Percentiles rank a stretch among this genome's conserved stretches.
phyloP scores from a whole-genome alignment of 1,140 invertebrate genomes.

The Trinorchestia longiramus region DNA sequence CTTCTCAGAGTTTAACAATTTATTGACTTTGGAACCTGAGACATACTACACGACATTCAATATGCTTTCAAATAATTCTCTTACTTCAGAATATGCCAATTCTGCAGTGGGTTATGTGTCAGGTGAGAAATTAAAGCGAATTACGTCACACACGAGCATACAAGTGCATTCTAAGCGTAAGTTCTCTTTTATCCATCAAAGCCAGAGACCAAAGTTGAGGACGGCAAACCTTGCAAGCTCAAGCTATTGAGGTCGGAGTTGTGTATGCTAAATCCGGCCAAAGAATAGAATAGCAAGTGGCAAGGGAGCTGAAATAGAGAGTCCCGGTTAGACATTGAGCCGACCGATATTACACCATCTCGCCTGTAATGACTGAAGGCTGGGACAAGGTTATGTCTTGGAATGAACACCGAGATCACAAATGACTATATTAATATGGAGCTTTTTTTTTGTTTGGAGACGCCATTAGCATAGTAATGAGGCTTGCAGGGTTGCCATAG shows the following conservation, averaged over 20 bases:
- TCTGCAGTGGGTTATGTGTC: neutral
- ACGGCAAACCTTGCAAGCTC: constrained; percentile 38
- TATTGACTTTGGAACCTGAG: neutral
- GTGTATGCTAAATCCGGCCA: constrained; percentile 51
- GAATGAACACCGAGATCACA: constrained; percentile 55
- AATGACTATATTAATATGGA: constrained; percentile 55
- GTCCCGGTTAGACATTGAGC: constrained; percentile 45
- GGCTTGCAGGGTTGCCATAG: constrained; percentile 49
- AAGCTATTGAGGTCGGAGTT: constrained; percentile 52
- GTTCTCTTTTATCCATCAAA: constrained; percentile 49
- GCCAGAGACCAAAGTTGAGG: constrained; percentile 45
- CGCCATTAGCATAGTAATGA: constrained; percentile 52
- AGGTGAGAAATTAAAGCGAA: neutral
- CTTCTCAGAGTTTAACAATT: neutral
- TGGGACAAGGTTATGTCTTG: constrained; percentile 52
- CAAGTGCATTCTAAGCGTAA: neutral
- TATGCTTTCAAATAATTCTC: neutral
- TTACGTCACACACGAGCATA: neutral
- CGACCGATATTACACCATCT: constrained; percentile 46
- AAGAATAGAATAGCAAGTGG: constrained; percentile 54
- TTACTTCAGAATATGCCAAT: neutral
- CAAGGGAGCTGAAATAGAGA: constrained; percentile 46
- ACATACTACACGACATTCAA: neutral
- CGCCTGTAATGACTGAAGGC: constrained; percentile 42
- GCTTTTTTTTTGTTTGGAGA: constrained; percentile 47